Percentiles rank a stretch among this genome's conserved stretches.
phyloP scores from a whole-genome alignment of 1,140 invertebrate species.

The Drosophila murphyi region DNA sequence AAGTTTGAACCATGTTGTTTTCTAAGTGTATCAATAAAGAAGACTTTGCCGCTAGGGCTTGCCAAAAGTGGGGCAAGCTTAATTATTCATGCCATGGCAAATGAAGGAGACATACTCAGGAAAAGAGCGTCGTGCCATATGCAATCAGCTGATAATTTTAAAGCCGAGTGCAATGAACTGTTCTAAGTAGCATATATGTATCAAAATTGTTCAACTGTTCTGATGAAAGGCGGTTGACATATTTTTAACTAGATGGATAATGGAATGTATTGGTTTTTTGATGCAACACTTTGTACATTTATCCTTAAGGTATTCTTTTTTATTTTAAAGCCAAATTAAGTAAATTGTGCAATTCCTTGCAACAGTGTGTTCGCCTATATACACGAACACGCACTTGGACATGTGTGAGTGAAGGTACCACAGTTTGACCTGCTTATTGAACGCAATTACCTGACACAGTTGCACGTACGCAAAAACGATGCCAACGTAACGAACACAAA shows the following conservation, averaged over 20 bases:
- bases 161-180: neutral
- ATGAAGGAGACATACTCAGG: slow-evolving; percentile 5
- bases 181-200: no score
- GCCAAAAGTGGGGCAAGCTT: slow-evolving; percentile 14
- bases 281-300: no score
- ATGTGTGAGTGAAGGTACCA: slow-evolving; percentile 13
- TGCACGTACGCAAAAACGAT: slow-evolving; percentile 65
- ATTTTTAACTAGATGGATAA: no score
- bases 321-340: no score
- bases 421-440: slow-evolving; percentile 75
- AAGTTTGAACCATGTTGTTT: no score
- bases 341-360: no score
- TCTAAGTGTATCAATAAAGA: neutral
- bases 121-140: neutral
- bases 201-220: no score
- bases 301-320: no score
- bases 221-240: no score
- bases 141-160: slow-evolving; percentile 9
- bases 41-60: slow-evolving; percentile 1
- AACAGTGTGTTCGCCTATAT: slow-evolving; percentile 7
- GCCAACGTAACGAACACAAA: slow-evolving; percentile 56
- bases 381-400: neutral
- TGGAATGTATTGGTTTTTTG: no score
- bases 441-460: slow-evolving; percentile 79
- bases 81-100: slow-evolving; percentile 47